Percentiles rank a stretch among this genome's conserved stretches.
These are phyloP conservation scores for Lagenorhynchus albirostris DNA, from an alignment of 2,113 vertebrate species.

Conservation along the genomic window DNA sequence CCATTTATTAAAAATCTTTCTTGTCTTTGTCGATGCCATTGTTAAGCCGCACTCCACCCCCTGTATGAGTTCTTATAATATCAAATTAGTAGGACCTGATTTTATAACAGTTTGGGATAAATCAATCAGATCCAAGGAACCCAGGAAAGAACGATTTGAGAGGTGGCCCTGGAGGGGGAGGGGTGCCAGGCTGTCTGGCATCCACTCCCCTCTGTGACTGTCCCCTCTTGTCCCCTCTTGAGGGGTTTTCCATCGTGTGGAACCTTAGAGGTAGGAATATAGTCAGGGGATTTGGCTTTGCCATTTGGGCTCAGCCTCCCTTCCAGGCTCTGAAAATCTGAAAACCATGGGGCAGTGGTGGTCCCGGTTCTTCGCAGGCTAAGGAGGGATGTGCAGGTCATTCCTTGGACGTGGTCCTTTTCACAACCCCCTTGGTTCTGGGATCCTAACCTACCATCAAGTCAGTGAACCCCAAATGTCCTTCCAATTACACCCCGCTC, in stretches of 20 bases:
- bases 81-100: background rate
- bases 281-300: background rate
- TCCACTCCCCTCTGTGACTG: background rate
- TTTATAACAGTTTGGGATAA: background rate
- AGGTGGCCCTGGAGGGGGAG: background rate
- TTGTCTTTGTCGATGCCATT: background rate
- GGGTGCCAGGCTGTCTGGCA: background rate
- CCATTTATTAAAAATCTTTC: background rate
- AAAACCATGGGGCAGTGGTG: accelerated
- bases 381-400: accelerated
- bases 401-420: background rate
- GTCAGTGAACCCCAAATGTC: background rate
- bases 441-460: background rate
- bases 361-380: no score
- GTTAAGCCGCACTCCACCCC: background rate
- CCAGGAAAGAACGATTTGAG: background rate
- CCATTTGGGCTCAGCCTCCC: background rate
- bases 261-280: background rate
- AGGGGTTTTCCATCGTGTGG: background rate
- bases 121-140: background rate
- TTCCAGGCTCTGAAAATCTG: background rate
- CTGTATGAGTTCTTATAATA: background rate
- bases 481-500: background rate
- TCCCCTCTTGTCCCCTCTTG: background rate
- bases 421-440: background rate